phyloP scores from a whole-genome alignment of 2,113 vertebrate species.

The Syngnathus floridae region DNA sequence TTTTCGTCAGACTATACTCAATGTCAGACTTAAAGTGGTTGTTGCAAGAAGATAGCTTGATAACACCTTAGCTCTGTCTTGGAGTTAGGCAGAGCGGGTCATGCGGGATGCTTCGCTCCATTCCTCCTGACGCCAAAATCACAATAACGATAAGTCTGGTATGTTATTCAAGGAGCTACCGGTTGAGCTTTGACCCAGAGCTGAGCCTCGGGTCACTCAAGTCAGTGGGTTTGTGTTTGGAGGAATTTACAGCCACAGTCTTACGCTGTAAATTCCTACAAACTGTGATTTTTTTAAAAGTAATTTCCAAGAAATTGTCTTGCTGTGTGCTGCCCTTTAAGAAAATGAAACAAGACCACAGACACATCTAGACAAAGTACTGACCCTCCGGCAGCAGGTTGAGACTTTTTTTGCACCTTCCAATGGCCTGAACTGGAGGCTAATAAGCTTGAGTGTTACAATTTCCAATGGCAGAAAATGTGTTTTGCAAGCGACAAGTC shows the following conservation, averaged over 20 bases:
- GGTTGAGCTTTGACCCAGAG: constrained; percentile 10
- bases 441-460: not conserved
- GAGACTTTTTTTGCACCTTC: not conserved
- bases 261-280: too few relatives aligned
- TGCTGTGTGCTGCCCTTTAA: too few relatives aligned
- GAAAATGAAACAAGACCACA: not conserved
- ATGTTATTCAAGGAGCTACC: constrained; percentile 10
- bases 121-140: constrained; percentile 21
- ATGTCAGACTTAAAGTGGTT: constrained; percentile 7
- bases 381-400: not conserved
- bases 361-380: not conserved
- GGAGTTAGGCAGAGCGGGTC: constrained; percentile 17
- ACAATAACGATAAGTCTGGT: constrained; percentile 27
- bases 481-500: too few relatives aligned
- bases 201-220: not conserved
- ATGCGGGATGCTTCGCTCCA: constrained; percentile 24
- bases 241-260: too few relatives aligned
- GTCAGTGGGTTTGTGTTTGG: not conserved
- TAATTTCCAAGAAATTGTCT: too few relatives aligned
- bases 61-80: not conserved
- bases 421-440: not conserved
- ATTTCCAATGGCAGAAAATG: too few relatives aligned
- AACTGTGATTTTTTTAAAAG: too few relatives aligned
- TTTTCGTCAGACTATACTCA: constrained; percentile 22
- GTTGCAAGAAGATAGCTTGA: constrained; percentile 10